Evolutionary conservation across 1,140 invertebrate species (phyloP), one percentile per base, ranked within the genome.

Genomic region (Trachymyrmex cornetzi): DNA sequence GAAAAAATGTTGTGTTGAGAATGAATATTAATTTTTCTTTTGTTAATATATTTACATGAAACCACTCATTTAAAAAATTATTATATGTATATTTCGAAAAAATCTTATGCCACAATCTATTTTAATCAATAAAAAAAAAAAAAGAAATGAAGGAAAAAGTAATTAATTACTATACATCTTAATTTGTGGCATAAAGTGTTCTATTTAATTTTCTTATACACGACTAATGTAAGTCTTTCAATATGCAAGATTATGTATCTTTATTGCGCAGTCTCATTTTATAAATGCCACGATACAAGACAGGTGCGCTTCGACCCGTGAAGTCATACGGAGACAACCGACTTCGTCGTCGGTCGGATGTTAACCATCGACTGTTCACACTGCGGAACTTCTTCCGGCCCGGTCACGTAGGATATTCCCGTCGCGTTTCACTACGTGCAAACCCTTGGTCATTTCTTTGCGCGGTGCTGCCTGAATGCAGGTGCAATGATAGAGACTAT

Each of bases 301-400:
- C 14, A 12, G 38, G 30, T 75, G 55, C 12, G 57, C 19, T 22
- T 44, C 74, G 77, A 89, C 14, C 77, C 69, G 38, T 87, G 63
- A 87, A 77, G 38, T 57, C 30, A 44, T 11, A 22, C n/a, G 30
- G 57, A 63, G 63, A 69, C 74, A 22, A 79, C 5, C 7, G 24
- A 57, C 85, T 79, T 71, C 14, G 77, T 71, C 16, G 74, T 85
- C 57, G 53, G 30, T 63, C 38, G 77, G 74, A 88, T 64, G 87
- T 86, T 79, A 89, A 81, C 50, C 85, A 91, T 91, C 87, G 86
- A 77, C 71, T 90, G 88, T 89, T 90, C 88, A 92, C 53, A 84
- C 82, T 87, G 86, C 88, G 91, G 91, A 93, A 93, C 92, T 93
- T 92, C 89, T 93, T 93, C 92, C 93, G 92, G 93, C 87, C 80